Conservation (phyloP, 30 jellyfish, hydroid and myxozoan genomes). For the Aurelia coerulea region DNA sequence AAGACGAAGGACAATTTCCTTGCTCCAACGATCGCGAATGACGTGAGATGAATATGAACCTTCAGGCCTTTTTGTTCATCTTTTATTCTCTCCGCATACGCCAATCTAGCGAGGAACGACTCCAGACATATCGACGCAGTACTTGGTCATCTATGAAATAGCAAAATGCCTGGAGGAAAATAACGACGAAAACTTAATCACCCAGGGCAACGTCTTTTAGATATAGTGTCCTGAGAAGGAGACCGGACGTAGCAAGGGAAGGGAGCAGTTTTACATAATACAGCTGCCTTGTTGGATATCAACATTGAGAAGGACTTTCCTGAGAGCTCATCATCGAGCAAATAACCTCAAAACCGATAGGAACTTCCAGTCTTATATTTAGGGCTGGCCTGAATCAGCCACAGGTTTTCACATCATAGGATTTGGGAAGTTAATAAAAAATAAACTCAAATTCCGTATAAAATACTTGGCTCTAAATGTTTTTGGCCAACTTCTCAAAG, state of each 20-base stretch:
- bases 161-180: slow-evolving; percentile 75
- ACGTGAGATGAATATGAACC: slow-evolving; percentile 13
- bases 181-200: slow-evolving; percentile 41
- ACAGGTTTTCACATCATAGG: no score
- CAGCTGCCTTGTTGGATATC: slow-evolving; percentile 30
- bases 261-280: slow-evolving; percentile 45
- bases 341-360: no score
- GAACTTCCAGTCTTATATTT: no score
- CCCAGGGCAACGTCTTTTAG: slow-evolving; percentile 62
- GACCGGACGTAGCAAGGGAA: slow-evolving; percentile 65
- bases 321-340: neutral
- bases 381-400: no score
- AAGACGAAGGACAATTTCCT: no score
- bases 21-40: no score
- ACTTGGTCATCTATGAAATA: slow-evolving; percentile 56
- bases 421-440: no score
- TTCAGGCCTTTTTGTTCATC: slow-evolving; percentile 54
- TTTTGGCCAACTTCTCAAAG: no score
- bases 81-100: slow-evolving; percentile 36
- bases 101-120: slow-evolving; percentile 44
- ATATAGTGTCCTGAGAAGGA: slow-evolving; percentile 47
- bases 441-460: no score
- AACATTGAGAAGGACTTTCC: slow-evolving; percentile 27
- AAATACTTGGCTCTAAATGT: no score
- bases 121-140: slow-evolving; percentile 33